These are phyloP conservation scores for Ciconia nigra DNA, from an alignment of 2,797 vertebrate species.

Conservation along the genomic window DNA sequence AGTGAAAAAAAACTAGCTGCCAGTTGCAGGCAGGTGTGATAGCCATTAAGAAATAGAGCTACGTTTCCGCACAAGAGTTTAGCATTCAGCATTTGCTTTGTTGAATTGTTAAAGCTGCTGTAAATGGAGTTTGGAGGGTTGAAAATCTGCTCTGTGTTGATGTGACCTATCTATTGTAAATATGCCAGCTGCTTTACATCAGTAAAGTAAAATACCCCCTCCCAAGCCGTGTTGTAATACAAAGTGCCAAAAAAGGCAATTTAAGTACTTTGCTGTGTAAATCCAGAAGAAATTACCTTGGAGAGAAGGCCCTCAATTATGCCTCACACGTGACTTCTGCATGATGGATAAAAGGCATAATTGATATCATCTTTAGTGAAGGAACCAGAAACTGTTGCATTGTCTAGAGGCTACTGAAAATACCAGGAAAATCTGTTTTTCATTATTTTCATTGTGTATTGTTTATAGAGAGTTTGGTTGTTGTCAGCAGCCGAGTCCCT, in stretches of 20 bases:
- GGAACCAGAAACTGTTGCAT: slow-evolving; percentile 68
- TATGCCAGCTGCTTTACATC: slow-evolving; percentile 71
- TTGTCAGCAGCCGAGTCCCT: slow-evolving; percentile 63
- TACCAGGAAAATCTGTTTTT: slow-evolving; percentile 56
- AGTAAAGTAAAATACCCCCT: slow-evolving; percentile 58
- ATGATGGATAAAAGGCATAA: slow-evolving; percentile 69
- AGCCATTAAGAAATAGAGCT: background rate
- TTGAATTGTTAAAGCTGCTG: slow-evolving; percentile 59
- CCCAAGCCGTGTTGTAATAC: slow-evolving; percentile 46
- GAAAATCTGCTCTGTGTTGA: slow-evolving; percentile 48
- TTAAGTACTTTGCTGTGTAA: slow-evolving; percentile 55
- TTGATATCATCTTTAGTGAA: slow-evolving; percentile 71
- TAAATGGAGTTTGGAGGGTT: slow-evolving; percentile 46
- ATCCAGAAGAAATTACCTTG: slow-evolving; percentile 66
- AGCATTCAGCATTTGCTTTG: slow-evolving; percentile 36
- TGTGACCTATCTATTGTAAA: slow-evolving; percentile 64
- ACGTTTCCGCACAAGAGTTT: background rate
- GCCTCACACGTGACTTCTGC: slow-evolving; percentile 59
- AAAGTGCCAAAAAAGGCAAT: slow-evolving; percentile 60
- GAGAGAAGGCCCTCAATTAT: slow-evolving; percentile 61
- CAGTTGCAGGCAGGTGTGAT: slow-evolving; percentile 21
- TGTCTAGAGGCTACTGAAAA: slow-evolving; percentile 68
- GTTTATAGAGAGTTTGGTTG: slow-evolving; percentile 69
- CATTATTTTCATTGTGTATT: slow-evolving; percentile 67
- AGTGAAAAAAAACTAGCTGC: background rate